These are phyloP conservation scores for Muscicapa adusta DNA, from an alignment of 2,113 vertebrate genomes.

Conservation along the genomic window DNA sequence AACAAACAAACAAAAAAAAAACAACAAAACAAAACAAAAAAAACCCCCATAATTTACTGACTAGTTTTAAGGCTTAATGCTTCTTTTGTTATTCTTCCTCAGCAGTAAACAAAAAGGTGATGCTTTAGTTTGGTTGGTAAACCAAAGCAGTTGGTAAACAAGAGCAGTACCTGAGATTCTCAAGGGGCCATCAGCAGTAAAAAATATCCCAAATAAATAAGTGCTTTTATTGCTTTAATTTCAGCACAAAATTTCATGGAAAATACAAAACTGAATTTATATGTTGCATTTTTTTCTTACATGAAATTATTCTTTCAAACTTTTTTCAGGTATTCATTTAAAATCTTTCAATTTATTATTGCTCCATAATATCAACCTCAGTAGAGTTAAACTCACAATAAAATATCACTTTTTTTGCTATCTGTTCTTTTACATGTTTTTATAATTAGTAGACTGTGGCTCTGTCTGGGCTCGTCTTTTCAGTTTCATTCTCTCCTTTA, in stretches of 20 bases:
- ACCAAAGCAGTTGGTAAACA: background rate
- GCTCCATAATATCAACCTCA: background rate
- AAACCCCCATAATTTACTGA: background rate
- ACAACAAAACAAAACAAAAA: no score
- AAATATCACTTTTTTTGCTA: background rate
- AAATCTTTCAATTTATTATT: background rate
- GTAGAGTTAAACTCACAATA: background rate
- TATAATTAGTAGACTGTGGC: background rate
- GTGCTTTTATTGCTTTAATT: background rate
- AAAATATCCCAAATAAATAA: background rate
- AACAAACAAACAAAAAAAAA: no score
- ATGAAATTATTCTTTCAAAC: background rate
- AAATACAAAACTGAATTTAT: background rate
- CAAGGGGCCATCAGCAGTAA: background rate
- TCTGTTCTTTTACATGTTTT: background rate
- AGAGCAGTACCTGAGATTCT: background rate
- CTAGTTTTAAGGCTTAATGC: background rate
- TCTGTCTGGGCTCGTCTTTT: background rate
- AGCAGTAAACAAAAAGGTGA: background rate
- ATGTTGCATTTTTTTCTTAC: background rate
- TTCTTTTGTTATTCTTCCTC: background rate
- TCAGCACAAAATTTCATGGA: background rate
- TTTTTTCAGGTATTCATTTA: background rate
- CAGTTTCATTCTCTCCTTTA: background rate
- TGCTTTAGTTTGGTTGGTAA: background rate